Percentiles rank a stretch among this genome's conserved stretches.
phyloP scores from a whole-genome alignment of 1,140 invertebrate species.

The Pantala flavescens region DNA sequence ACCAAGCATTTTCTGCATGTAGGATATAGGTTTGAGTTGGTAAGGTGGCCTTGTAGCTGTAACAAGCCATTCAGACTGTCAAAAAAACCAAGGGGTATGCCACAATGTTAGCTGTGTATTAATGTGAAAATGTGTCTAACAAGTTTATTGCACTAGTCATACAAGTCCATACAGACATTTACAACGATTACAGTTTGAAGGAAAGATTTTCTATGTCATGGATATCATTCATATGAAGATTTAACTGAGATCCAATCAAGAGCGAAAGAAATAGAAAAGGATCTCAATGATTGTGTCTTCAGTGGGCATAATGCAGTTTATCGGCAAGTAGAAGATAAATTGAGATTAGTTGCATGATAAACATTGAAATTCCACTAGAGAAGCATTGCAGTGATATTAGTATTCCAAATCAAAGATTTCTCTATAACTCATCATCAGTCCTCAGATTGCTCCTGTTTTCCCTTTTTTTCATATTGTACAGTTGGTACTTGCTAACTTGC shows the following conservation, averaged over 20 bases:
- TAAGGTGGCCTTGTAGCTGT: no score
- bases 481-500: background rate
- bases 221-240: background rate
- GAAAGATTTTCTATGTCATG: background rate
- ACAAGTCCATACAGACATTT: no score
- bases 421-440: background rate
- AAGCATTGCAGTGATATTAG: background rate
- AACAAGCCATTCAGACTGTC: no score
- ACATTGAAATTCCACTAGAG: background rate
- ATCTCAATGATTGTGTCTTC: background rate
- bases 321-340: background rate
- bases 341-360: background rate
- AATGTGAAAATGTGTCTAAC: no score
- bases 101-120: no score
- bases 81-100: no score
- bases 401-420: background rate
- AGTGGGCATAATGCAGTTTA: background rate
- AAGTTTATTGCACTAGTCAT: no score
- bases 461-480: conserved; percentile 1
- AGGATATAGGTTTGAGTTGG: no score
- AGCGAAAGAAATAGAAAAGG: background rate
- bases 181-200: no score
- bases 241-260: background rate
- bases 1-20: no score
- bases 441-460: background rate